phyloP scores from a whole-genome alignment of 2,113 vertebrate genomes.

The Pantherophis guttatus region DNA sequence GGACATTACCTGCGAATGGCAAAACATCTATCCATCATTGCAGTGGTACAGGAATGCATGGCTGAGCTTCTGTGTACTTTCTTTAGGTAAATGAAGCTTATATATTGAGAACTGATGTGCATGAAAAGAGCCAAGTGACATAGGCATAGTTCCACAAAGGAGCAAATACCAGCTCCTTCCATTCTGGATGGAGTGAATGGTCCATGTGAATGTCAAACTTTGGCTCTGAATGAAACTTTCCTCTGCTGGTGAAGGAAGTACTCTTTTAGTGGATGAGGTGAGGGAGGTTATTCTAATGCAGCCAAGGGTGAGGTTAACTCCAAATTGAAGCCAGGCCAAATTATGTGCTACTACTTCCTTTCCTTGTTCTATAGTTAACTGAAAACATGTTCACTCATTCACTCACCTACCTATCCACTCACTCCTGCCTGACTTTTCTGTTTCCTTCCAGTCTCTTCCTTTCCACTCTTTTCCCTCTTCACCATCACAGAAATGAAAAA shows the following conservation, averaged over 20 bases:
- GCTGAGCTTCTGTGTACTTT: neutral
- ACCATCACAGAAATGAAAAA: neutral
- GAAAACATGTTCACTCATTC: neutral
- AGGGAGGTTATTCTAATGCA: neutral
- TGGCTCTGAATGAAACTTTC: neutral
- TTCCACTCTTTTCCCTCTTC: neutral
- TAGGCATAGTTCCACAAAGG: neutral
- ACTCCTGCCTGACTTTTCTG: neutral
- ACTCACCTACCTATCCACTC: neutral
- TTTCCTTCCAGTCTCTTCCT: neutral
- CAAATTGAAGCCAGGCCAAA: neutral
- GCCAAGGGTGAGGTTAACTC: neutral
- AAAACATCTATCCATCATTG: neutral
- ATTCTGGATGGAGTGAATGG: neutral
- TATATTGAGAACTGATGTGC: neutral
- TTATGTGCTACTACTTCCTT: neutral
- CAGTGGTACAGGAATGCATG: neutral
- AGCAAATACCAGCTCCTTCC: neutral
- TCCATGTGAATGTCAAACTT: neutral
- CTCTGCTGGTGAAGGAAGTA: neutral
- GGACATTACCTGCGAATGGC: neutral
- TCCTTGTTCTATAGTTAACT: neutral
- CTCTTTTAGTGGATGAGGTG: neutral
- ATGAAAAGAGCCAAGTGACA: neutral
- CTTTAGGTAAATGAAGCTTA: neutral